Conservation (phyloP, 2,888 invertebrate species). For the Pseudococcus longispinus region DNA sequence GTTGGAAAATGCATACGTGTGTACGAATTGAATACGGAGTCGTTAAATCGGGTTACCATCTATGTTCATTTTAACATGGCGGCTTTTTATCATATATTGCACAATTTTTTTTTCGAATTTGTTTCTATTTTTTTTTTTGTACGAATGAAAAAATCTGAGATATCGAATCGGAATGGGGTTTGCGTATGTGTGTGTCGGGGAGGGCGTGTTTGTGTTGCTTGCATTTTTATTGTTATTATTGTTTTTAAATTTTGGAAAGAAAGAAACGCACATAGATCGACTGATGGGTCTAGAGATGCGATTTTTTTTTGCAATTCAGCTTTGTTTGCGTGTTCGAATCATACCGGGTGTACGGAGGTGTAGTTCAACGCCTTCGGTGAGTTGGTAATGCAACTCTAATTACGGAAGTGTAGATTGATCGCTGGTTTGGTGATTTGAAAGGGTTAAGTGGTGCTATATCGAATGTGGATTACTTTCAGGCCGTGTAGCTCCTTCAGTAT, state of each 20-base stretch:
- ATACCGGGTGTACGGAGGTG: background rate
- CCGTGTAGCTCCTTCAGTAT: background rate
- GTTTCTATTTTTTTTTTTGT: background rate
- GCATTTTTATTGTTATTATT: background rate
- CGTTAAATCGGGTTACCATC: background rate
- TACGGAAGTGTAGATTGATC: background rate
- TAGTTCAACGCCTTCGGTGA: background rate
- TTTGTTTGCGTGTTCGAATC: background rate
- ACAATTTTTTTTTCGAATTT: background rate
- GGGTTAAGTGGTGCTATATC: no score
- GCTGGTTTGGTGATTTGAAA: no score
- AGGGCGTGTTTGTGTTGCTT: background rate
- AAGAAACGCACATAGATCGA: background rate
- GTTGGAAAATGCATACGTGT: background rate
- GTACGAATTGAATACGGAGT: background rate
- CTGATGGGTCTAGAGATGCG: background rate
- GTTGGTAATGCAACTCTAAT: background rate
- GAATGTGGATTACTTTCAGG: background rate
- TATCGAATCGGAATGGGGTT: background rate
- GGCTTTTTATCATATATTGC: background rate
- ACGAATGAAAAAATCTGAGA: background rate
- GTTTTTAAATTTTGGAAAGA: background rate
- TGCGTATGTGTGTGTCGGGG: background rate
- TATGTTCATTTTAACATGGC: constrained; percentile 17
- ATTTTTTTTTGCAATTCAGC: background rate